Percentiles rank a stretch among this genome's conserved stretches.
Evolutionary conservation across 2,113 vertebrate genomes (phyloP).

Genomic region (Cyanocitta stelleri): DNA sequence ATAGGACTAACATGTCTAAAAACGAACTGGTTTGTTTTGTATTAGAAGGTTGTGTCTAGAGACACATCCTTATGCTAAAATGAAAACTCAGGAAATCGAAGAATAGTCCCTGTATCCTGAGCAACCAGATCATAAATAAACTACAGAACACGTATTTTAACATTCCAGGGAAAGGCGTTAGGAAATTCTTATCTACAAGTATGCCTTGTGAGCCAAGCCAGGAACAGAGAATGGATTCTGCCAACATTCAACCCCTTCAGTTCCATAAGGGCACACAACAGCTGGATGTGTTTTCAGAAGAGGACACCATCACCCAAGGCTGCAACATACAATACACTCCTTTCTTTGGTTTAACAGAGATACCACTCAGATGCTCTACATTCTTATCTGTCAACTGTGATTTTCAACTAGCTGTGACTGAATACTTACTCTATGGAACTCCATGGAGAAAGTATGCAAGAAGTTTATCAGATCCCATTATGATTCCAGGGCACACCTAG

Average conservation of each 20-base stretch:
- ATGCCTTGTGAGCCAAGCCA: not conserved
- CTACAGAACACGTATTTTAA: not conserved
- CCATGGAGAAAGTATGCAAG: not conserved
- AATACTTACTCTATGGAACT: not conserved
- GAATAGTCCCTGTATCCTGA: not conserved
- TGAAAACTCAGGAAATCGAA: not conserved
- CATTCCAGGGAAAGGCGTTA: not conserved
- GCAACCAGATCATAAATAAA: not conserved
- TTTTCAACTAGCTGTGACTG: not conserved
- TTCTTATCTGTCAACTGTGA: not conserved
- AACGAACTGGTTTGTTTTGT: not conserved
- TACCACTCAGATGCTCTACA: not conserved
- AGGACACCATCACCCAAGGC: not conserved
- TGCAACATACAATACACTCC: not conserved
- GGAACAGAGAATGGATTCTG: not conserved
- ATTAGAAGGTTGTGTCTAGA: not conserved
- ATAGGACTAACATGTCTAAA: not conserved
- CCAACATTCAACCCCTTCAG: not conserved
- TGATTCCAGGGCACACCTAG: not conserved
- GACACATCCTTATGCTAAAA: not conserved
- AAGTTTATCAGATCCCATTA: not conserved
- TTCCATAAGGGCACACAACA: not conserved
- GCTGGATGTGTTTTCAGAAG: not conserved
- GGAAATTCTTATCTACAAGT: not conserved
- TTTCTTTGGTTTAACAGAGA: not conserved